phyloP scores from a whole-genome alignment of 1,140 invertebrate genomes.

The Hyposmocoma kahamanoa region DNA sequence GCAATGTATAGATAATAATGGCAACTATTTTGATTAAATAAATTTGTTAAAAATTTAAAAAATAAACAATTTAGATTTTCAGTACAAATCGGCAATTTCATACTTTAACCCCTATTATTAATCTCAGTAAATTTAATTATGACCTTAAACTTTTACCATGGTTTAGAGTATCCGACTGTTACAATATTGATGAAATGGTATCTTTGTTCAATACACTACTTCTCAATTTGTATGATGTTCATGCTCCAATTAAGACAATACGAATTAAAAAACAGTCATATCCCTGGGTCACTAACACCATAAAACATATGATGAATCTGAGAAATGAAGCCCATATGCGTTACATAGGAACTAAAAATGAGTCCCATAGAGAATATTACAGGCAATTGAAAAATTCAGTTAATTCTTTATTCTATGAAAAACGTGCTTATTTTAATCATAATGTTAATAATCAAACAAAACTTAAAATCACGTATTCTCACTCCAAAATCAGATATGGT shows the following conservation, averaged over 20 bases:
- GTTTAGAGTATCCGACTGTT: background rate
- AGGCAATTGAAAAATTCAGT: slow-evolving; percentile 1
- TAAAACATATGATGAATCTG: slow-evolving; percentile 7
- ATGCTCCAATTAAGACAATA: slow-evolving; percentile 3
- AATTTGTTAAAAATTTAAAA: too few species aligned
- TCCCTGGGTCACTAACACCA: background rate
- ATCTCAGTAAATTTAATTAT: background rate
- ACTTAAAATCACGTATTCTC: slow-evolving; percentile 5
- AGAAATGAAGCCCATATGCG: slow-evolving; percentile 2
- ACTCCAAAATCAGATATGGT: background rate
- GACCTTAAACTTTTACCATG: slow-evolving; percentile 1
- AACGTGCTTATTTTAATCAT: slow-evolving; percentile 9
- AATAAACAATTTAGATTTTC: too few species aligned
- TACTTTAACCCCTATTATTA: too few species aligned
- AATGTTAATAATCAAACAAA: slow-evolving; percentile 1
- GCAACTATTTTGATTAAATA: too few species aligned
- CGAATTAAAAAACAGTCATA: background rate
- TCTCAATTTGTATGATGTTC: background rate
- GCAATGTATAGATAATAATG: too few species aligned
- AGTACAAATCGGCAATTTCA: too few species aligned
- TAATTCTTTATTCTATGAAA: slow-evolving; percentile 2
- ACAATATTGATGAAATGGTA: background rate
- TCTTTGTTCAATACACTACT: background rate
- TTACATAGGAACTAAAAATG: background rate
- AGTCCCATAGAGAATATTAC: slow-evolving; percentile 3